Percentiles rank a stretch among this genome's conserved stretches.
phyloP scores from a whole-genome alignment of 2,797 vertebrate species.

The Lepus townsendii region DNA sequence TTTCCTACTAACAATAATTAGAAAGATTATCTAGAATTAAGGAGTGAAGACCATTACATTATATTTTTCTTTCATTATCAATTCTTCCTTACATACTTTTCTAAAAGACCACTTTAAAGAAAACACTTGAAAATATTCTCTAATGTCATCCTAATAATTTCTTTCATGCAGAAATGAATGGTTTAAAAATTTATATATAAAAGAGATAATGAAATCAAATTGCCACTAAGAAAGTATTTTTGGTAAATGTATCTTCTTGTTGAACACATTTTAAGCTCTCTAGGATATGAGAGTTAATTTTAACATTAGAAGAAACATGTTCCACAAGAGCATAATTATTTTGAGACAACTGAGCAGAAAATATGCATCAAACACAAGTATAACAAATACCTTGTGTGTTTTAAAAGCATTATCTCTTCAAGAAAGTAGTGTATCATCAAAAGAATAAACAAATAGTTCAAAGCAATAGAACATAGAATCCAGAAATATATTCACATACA shows the following conservation, averaged over 20 bases:
- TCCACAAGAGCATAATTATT: background rate
- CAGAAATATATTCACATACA: constrained; percentile 16
- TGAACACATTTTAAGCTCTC: background rate
- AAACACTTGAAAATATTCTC: background rate
- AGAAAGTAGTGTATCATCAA: background rate
- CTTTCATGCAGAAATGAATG: background rate
- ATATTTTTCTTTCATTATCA: background rate
- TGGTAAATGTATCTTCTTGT: constrained; percentile 33
- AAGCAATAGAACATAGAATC: background rate
- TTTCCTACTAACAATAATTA: background rate
- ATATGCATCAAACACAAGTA: background rate
- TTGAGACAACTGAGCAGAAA: background rate
- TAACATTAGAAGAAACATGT: background rate
- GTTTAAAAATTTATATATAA: constrained; percentile 26
- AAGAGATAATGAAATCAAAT: background rate
- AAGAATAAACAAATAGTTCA: background rate
- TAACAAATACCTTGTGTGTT: background rate
- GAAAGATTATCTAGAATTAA: constrained; percentile 5
- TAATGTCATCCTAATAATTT: background rate
- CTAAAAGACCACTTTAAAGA: background rate
- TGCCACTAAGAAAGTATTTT: background rate
- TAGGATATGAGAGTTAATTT: background rate
- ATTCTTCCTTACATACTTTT: background rate
- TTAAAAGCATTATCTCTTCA: background rate
- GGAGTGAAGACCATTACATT: background rate